Base-by-base conservation (phyloP, 1,140 invertebrate genomes). In the Orchesella cincta region DNA sequence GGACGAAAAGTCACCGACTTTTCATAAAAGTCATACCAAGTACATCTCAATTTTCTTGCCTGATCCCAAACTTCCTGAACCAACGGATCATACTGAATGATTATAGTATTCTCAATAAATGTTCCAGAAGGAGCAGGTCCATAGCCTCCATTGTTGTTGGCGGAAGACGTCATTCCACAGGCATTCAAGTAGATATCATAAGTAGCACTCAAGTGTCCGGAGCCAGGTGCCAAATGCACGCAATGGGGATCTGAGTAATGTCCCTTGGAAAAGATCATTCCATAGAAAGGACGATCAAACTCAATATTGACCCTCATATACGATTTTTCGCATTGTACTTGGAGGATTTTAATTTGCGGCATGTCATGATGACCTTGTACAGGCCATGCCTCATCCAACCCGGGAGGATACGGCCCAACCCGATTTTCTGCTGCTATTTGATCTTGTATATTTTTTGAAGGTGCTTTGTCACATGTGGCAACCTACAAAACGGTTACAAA, bases 21-120 rank as follows among this genome's bases (percentile, higher is more conserved):
- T 85, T 97, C 94, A 84, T 97, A 97, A 86, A 94, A 96, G 83
- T 96, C 94, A 85, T 96, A 96, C 94, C 94, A 96, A 5, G 94
- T 96, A 85, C 94, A 96, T 54, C 71, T 36, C 36, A 73, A 73
- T 73, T 73, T 73, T 26, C 71, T 73, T 5, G 71, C 71, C 78
- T 88, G 88, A 83, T 89, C 93, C 81, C 92, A 93, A 28, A 94
- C 94, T 87, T 96, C 94, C 86, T 97, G 95, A 18, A 97, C 94
- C 82, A 95, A 94, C 0, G 94, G 93, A 86, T 97, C 95, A 85
- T 96, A 97, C 84, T 97, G 95, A 57, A 97, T 93, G 83, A 97
- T 96, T 81, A 97, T 95, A 0, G 94, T 97, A 84, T 97, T 97
- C 86, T 97, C 95, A 1, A 97, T 94, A 85, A 94, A 97, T 76